A percentile compares a stretch with the other conserved stretches of the same genome.
Conservation (phyloP, 2,113 vertebrate species). For the Pyrgilauda ruficollis region DNA sequence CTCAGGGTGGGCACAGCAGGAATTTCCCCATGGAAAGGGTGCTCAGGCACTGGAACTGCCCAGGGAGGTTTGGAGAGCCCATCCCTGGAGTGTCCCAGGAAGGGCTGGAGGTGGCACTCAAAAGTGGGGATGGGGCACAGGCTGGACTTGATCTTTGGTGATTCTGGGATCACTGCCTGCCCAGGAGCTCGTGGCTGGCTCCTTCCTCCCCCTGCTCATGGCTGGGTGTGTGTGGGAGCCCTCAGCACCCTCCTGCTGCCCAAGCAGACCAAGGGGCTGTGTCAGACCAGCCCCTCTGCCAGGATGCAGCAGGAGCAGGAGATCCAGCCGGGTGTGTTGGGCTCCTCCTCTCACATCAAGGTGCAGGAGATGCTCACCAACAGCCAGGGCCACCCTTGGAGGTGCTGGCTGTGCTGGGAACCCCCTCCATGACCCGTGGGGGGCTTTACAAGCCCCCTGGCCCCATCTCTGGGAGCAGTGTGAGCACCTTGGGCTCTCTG, state of each 20-base stretch:
- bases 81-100: not conserved
- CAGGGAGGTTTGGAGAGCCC: not conserved
- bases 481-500: not conserved
- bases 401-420: not conserved
- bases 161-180: not conserved
- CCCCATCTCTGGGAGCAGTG: rapidly evolving
- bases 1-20: not conserved
- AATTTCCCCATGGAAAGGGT: not conserved
- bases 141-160: too few relatives aligned
- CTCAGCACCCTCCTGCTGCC: not conserved
- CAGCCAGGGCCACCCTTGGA: not conserved
- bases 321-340: not conserved
- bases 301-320: not conserved
- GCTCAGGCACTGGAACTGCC: not conserved
- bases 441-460: not conserved
- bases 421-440: rapidly evolving
- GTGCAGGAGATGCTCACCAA: not conserved
- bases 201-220: rapidly evolving
- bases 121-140: too few relatives aligned
- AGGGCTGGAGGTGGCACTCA: not conserved
- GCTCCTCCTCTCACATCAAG: not conserved
- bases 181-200: not conserved
- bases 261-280: rapidly evolving
- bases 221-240: rapidly evolving
- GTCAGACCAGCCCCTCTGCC: not conserved